Evolutionary conservation across 2,797 vertebrate species (phyloP), one percentile per base, ranked within the genome.

Genomic region (Bradypodion ventrale): DNA sequence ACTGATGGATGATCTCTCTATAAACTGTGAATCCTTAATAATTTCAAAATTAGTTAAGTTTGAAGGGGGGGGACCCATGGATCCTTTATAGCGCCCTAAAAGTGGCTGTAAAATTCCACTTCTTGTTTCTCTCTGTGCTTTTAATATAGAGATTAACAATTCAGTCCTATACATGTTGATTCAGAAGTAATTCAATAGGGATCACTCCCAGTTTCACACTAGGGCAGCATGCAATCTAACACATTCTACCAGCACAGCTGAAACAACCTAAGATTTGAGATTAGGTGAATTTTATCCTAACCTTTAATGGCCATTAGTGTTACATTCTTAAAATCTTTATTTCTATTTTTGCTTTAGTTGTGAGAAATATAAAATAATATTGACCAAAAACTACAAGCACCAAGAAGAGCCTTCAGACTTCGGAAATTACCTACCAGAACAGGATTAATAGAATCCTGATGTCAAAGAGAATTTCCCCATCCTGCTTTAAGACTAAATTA

Each of bases 201-300:
- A 25, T 10, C 52, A 56, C 52, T 56, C 52, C 52, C 52, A 52
- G 2, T 10, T 13, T 15, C 49, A 52, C 49, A 52, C 9, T 52
- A 9, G 49, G 15, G 49, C 16, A 15, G 16, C 49, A 52, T 52
- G 32, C 19, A 32, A 8, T 25, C 8, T 27, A n/a, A 82, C 4
- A 65, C 63, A 52, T 65, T 65, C 23, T 12, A 63, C 44, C 21
- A 35, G n/a, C 6, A 46, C 52, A 76, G 25, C 12, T n/a, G 35
- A 84, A 78, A 44, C 21, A 73, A 63, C 16, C 68, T 63, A 72
- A 59, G 42, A 35, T 84, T 79, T 79, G 69, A 15, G 9, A 59
- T 75, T 80, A 75, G 13, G 80, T 69, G 4, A 4, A 79, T 32
- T 56, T 46, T 68, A 75, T 10, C 3, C 15, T 60, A 44, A 68